Conservation (phyloP, 2,888 invertebrate genomes). For the Noctua janthe region DNA sequence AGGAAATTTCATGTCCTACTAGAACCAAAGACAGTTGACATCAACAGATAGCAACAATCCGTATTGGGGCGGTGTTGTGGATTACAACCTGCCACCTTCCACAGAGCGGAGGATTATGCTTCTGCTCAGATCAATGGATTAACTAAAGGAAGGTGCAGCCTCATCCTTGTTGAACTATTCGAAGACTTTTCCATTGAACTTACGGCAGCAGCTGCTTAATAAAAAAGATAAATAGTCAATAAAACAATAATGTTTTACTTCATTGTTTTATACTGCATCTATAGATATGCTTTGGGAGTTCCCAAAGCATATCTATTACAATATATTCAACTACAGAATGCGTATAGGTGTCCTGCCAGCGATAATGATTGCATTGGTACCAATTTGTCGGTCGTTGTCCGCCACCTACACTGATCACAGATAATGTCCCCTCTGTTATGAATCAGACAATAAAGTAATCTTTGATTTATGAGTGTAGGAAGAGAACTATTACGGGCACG, state of each 20-base stretch:
- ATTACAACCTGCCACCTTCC: not conserved
- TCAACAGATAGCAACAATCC: not conserved
- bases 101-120: not conserved
- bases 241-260: not conserved
- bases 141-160: not conserved
- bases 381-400: slow-evolving; percentile 68
- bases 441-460: slow-evolving; percentile 62
- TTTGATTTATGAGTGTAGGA: slow-evolving; percentile 65
- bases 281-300: too few relatives aligned
- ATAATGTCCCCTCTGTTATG: slow-evolving; percentile 59
- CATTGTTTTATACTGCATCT: not conserved
- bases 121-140: not conserved
- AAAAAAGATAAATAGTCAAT: not conserved
- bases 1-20: not conserved
- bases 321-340: slow-evolving; percentile 21
- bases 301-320: slow-evolving; percentile 22
- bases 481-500: slow-evolving; percentile 54
- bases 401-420: slow-evolving; percentile 69
- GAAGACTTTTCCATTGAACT: not conserved
- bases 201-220: not conserved
- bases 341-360: slow-evolving; percentile 43
- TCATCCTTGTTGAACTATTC: not conserved
- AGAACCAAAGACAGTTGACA: too few relatives aligned
- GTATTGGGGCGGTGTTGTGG: too few relatives aligned
- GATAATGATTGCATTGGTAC: slow-evolving; percentile 64